phyloP scores from a whole-genome alignment of 2,113 vertebrate species.

The Megaptera novaeangliae region DNA sequence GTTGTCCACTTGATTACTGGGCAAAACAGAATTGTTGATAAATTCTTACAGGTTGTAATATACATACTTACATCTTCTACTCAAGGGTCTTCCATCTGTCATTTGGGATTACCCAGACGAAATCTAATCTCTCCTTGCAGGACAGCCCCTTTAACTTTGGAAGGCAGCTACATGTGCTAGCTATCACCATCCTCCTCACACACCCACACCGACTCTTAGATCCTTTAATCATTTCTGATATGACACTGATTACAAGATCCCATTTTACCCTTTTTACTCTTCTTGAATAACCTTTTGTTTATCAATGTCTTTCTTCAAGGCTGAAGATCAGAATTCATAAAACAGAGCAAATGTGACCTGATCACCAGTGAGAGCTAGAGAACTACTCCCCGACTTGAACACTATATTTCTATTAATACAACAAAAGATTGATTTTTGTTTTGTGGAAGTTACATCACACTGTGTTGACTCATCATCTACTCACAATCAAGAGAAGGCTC shows the following conservation, averaged over 20 bases:
- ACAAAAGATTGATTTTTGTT: conserved; percentile 33
- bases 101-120: not conserved
- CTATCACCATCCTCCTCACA: not conserved
- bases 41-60: not conserved
- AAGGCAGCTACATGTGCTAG: not conserved
- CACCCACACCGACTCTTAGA: not conserved
- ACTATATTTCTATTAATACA: conserved; percentile 40
- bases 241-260: not conserved
- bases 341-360: not conserved
- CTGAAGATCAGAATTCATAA: conserved; percentile 39
- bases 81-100: not conserved
- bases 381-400: not conserved
- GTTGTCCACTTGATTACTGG: not conserved
- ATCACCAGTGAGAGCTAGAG: not conserved
- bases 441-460: not conserved
- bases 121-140: not conserved
- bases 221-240: not conserved
- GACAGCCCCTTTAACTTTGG: not conserved
- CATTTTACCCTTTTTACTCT: not conserved
- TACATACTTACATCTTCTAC: not conserved
- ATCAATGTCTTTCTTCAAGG: not conserved
- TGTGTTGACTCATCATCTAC: conserved; percentile 49
- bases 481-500: conserved; percentile 45
- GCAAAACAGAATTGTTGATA: not conserved
- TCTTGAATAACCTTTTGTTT: not conserved